Conservation (phyloP, 2,888 invertebrate genomes). For the Empis livida region DNA sequence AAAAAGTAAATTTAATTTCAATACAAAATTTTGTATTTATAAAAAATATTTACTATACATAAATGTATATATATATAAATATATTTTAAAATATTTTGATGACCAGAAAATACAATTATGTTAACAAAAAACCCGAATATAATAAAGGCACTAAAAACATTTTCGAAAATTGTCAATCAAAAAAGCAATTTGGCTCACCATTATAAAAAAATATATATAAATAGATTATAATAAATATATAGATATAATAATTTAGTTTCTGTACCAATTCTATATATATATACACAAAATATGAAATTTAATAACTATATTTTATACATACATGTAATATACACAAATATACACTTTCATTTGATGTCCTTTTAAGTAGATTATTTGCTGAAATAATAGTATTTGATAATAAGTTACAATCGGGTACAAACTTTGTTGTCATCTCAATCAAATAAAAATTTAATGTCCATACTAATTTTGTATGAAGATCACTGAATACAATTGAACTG, state of each 20-base stretch:
- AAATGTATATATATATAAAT: no score
- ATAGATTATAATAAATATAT: no score
- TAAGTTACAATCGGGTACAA: slow-evolving; percentile 44
- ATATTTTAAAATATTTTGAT: no score
- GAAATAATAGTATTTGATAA: slow-evolving; percentile 44
- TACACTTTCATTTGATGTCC: slow-evolving; percentile 34
- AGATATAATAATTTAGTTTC: no score
- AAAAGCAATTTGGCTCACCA: slow-evolving; percentile 20
- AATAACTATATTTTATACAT: slow-evolving; percentile 21
- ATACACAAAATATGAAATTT: no score
- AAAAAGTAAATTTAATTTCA: not conserved
- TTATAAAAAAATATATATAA: no score
- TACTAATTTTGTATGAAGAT: slow-evolving; percentile 53
- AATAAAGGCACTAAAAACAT: not conserved
- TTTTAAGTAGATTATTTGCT: slow-evolving; percentile 40
- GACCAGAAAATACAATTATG: no score
- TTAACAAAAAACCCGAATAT: no score
- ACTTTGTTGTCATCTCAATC: slow-evolving; percentile 57
- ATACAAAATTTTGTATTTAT: no score
- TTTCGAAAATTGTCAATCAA: slow-evolving; percentile 29
- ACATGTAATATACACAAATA: slow-evolving; percentile 40
- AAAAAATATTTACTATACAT: no score
- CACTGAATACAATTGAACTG: slow-evolving; percentile 32
- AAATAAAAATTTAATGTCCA: slow-evolving; percentile 67
- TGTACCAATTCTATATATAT: no score